Conservation (phyloP, 2,113 vertebrate species). For the Pipra filicauda region DNA sequence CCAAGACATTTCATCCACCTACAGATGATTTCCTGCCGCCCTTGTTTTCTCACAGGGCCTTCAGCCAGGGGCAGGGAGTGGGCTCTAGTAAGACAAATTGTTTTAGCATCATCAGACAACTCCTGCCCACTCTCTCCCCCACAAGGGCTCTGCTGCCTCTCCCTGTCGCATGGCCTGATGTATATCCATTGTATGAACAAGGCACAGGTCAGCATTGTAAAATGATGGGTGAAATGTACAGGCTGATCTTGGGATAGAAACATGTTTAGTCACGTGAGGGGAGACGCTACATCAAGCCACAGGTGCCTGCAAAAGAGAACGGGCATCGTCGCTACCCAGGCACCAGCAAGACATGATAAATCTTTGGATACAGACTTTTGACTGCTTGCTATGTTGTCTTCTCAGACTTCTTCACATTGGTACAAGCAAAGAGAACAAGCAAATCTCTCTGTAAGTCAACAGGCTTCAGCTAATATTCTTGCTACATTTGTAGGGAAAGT, state of each 20-base stretch:
- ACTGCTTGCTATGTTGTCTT: not conserved
- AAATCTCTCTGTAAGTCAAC: not conserved
- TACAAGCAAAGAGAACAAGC: not conserved
- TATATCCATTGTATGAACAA: not conserved
- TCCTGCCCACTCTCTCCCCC: not conserved
- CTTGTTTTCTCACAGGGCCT: not conserved
- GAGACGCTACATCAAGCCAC: not conserved
- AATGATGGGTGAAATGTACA: not conserved
- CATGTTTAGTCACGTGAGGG: not conserved
- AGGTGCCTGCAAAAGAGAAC: not conserved
- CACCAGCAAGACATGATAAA: not conserved
- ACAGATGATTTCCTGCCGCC: not conserved
- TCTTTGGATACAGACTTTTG: not conserved
- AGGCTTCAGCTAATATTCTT: not conserved
- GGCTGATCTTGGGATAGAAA: not conserved
- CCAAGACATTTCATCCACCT: not conserved
- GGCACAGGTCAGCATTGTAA: not conserved
- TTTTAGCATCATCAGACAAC: not conserved
- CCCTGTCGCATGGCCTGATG: fast-evolving
- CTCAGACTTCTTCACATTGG: not conserved
- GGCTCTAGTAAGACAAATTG: not conserved
- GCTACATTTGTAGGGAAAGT: not conserved
- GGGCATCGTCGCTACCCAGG: fast-evolving
- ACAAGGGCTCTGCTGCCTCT: not conserved
- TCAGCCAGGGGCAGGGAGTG: not conserved